Conservation (phyloP, 1,140 invertebrate genomes). For the Rhyacophila brunnea region DNA sequence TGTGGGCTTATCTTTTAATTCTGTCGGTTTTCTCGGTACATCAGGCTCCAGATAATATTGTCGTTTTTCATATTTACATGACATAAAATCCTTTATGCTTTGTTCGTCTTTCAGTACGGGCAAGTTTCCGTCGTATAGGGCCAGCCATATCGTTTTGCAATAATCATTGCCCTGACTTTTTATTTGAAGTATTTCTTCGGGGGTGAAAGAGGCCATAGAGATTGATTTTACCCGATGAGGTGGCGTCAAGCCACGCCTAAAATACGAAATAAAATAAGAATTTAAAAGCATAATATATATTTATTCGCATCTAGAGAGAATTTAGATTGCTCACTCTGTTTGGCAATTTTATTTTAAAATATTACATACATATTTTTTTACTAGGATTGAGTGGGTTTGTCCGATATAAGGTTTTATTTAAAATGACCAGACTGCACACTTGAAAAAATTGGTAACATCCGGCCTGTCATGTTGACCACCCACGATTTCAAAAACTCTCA, state of each 20-base stretch:
- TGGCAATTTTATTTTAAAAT: too few species aligned
- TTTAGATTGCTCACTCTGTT: too few species aligned
- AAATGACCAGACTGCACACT: too few species aligned
- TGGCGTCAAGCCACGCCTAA: slow-evolving; percentile 91
- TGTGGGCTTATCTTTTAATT: slow-evolving; percentile 17
- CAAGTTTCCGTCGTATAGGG: slow-evolving; percentile 75
- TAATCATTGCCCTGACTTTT: slow-evolving; percentile 91
- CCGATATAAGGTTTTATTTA: too few species aligned
- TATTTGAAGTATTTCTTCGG: slow-evolving; percentile 92
- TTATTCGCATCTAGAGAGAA: too few species aligned
- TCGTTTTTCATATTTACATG: slow-evolving; percentile 91
- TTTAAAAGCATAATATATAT: too few species aligned
- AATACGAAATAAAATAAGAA: slow-evolving; percentile 44
- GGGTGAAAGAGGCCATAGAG: slow-evolving; percentile 96
- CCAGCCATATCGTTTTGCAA: slow-evolving; percentile 88
- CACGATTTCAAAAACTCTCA: too few species aligned
- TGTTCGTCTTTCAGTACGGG: slow-evolving; percentile 68
- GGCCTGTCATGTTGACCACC: too few species aligned
- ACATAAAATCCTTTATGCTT: slow-evolving; percentile 87
- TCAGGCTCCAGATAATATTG: slow-evolving; percentile 56
- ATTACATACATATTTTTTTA: too few species aligned
- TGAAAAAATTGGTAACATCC: too few species aligned
- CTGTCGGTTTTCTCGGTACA: slow-evolving; percentile 2
- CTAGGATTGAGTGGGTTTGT: too few species aligned
- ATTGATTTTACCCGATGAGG: slow-evolving; percentile 98